Evolutionary conservation across 1,140 invertebrate genomes (phyloP).

Genomic region (Pogonomyrmex barbatus): DNA sequence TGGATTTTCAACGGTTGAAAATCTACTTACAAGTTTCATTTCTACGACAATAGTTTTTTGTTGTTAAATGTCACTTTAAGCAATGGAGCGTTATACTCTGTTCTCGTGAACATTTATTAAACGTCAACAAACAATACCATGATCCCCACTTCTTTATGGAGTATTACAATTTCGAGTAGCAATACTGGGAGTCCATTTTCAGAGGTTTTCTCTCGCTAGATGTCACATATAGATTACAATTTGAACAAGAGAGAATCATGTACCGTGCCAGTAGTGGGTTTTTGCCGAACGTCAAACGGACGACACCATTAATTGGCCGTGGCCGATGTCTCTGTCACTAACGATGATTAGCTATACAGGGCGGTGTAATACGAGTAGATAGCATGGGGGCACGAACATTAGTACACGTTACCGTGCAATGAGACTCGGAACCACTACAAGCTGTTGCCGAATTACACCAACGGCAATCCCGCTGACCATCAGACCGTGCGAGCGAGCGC

Average conservation of each 20-base stretch:
- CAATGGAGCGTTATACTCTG: background rate
- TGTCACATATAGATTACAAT: conserved; percentile 39
- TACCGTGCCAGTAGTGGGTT: background rate
- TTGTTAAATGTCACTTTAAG: background rate
- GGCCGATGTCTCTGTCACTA: conserved; percentile 74
- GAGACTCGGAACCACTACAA: conserved; percentile 77
- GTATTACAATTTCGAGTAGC: background rate
- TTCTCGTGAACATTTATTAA: background rate
- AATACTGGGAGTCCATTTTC: background rate
- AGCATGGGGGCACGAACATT: conserved; percentile 46
- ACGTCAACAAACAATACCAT: conserved; percentile 9
- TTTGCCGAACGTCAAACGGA: conserved; percentile 33
- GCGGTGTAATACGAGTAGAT: conserved; percentile 70
- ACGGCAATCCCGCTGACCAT: conserved; percentile 75
- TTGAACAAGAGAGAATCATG: conserved; percentile 23
- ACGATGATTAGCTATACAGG: conserved; percentile 76
- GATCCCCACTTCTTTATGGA: background rate
- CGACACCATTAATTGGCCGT: conserved; percentile 65
- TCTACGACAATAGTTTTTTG: too few species aligned
- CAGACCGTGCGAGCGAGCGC: conserved; percentile 65
- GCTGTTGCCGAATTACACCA: conserved; percentile 79
- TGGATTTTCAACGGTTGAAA: background rate
- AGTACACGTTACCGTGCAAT: conserved; percentile 74
- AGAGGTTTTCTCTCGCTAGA: background rate
- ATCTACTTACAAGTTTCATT: background rate